These are phyloP conservation scores for Heterochromis multidens DNA, from an alignment of 2,113 vertebrate species.

Conservation along the genomic window DNA sequence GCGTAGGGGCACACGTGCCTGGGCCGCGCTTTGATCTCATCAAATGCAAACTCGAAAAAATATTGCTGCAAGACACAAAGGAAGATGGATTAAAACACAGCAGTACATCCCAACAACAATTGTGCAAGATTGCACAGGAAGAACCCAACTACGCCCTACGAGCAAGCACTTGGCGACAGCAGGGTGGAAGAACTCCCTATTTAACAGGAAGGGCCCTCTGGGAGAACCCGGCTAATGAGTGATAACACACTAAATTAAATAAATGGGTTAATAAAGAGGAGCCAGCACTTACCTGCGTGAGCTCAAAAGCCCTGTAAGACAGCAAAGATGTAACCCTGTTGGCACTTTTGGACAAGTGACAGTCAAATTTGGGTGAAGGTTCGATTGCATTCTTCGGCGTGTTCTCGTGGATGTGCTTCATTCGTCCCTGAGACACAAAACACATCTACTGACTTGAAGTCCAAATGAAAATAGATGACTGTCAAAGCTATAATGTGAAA, in stretches of 20 bases:
- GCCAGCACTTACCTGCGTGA: constrained; percentile 83
- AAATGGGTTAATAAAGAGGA: not conserved
- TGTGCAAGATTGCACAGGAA: not conserved
- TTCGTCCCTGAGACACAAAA: constrained; percentile 81
- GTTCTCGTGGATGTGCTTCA: constrained; percentile 88
- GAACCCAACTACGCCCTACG: not conserved
- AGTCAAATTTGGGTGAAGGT: constrained; percentile 89
- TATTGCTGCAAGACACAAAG: constrained; percentile 84
- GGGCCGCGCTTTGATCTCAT: constrained; percentile 86
- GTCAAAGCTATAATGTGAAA: not conserved
- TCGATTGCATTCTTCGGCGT: constrained; percentile 82
- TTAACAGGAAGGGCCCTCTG: not conserved
- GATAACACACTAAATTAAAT: not conserved
- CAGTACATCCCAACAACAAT: not conserved
- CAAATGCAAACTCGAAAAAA: constrained; percentile 92
- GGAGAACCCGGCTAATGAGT: not conserved
- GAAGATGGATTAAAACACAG: not conserved
- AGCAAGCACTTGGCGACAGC: not conserved
- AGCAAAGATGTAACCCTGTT: constrained; percentile 86
- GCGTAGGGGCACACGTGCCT: constrained; percentile 93
- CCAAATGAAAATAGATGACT: not conserved
- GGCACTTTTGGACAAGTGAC: constrained; percentile 89
- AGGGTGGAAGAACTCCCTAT: not conserved
- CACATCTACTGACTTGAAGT: not conserved
- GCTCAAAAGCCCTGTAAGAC: constrained; percentile 92